Base-by-base conservation (phyloP, 2,888 invertebrate genomes). In the Fissipunctia ypsillon region DNA sequence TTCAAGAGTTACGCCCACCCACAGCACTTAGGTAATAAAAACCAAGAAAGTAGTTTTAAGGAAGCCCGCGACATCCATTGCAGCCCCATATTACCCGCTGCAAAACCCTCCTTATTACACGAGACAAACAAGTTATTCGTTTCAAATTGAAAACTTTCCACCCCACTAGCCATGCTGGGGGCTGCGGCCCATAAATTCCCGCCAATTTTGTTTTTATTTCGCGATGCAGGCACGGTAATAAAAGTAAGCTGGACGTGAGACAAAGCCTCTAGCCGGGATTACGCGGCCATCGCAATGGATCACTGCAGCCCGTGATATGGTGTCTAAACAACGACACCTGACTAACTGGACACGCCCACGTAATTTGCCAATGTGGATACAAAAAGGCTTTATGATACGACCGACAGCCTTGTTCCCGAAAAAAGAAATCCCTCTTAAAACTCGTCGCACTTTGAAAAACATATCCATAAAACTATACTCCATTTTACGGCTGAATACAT, bases 141-240 rank as follows among this genome's bases (percentile, higher is more conserved):
- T 96, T 95, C 95, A 95, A 95, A 96, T 96, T 96, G 96, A 96
- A 96, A 96, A 95, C 94, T 96, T 95, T 95, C 95, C 95, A 93
- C 95, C 95, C 95, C 95, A 95, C 95, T 95, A 94, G 95, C 94
- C 94, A 91, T 93, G 91, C 89, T 91, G 92, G 92, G 92, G 95
- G 92, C 93, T 93, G 94, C 91, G 94, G 94, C 91, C 93, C 94
- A 95, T 96, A 96, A 96, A 96, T 96, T 96, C 95, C 94, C 93
- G 95, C 94, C 96, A 96, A 96, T 96, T 96, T 96, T 96, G 96
- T 96, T 96, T n/a, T 96, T 96, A 96, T 95, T 96, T 95, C 94
- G 92, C 91, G 92, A 95, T 96, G 94, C 95, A 95, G 95, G 95
- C 95, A 94, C 93, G 93, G 96, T 95, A 95, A 95, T 96, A 96